Percentiles rank a stretch among this genome's conserved stretches.
Evolutionary conservation across 2,888 invertebrate species (phyloP).

Genomic region (Microctonus hyperodae): DNA sequence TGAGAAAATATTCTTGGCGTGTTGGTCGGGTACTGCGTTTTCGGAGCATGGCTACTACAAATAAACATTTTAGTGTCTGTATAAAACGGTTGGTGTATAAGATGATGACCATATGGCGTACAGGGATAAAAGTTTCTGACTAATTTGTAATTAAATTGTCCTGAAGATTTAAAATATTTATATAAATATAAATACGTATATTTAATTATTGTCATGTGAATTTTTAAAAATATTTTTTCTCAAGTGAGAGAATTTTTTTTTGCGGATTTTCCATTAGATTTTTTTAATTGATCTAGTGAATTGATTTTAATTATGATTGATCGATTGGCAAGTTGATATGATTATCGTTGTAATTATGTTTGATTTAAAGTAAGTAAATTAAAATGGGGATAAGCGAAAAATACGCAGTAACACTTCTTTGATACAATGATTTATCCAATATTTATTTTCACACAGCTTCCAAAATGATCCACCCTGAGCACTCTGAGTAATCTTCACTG

Average conservation of each 20-base stretch:
- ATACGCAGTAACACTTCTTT: slow-evolving; percentile 34
- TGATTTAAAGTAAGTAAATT: background rate
- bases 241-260: slow-evolving; percentile 31
- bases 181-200: slow-evolving; percentile 13
- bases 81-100: slow-evolving; percentile 53
- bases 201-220: background rate
- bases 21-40: slow-evolving; percentile 47
- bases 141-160: background rate
- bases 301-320: slow-evolving; percentile 30
- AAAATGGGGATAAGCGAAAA: slow-evolving; percentile 16
- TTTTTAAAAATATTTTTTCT: background rate
- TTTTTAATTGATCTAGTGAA: slow-evolving; percentile 27
- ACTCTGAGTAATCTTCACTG: slow-evolving; percentile 44
- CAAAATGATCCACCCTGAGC: slow-evolving; percentile 41
- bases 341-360: background rate
- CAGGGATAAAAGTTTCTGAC: slow-evolving; percentile 45
- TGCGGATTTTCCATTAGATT: background rate
- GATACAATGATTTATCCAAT: slow-evolving; percentile 45
- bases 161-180: background rate
- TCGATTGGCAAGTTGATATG: background rate
- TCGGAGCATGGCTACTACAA: slow-evolving; percentile 56
- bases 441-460: slow-evolving; percentile 51
- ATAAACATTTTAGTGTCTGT: slow-evolving; percentile 59
- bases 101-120: slow-evolving; percentile 61
- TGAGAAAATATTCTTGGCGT: slow-evolving; percentile 56